Percentiles rank a stretch among this genome's conserved stretches.
These are phyloP conservation scores for Lagodon rhomboides DNA, from an alignment of 2,797 vertebrate genomes.

Conservation along the genomic window DNA sequence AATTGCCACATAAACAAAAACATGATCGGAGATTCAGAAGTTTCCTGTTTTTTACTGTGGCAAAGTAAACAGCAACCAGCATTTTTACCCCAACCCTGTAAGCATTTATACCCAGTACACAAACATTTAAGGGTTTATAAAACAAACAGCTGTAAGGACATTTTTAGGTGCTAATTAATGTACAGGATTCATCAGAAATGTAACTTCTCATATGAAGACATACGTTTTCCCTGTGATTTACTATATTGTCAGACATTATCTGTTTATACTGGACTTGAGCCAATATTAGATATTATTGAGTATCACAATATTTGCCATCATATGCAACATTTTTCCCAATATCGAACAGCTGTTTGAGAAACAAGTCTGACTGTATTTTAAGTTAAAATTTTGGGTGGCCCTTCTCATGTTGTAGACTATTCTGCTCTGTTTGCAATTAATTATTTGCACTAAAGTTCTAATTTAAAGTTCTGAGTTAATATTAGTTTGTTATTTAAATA, in stretches of 20 bases:
- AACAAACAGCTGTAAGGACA: neutral
- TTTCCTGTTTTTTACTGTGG: neutral
- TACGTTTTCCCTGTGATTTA: neutral
- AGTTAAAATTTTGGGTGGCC: too few relatives aligned
- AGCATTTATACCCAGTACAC: neutral
- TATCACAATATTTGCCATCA: too few relatives aligned
- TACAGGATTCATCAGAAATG: neutral
- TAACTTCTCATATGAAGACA: neutral
- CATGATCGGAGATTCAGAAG: neutral
- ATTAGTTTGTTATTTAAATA: too few relatives aligned
- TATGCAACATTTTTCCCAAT: too few relatives aligned
- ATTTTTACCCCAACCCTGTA: neutral
- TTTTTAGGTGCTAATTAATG: neutral
- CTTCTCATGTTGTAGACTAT: too few relatives aligned
- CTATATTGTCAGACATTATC: neutral
- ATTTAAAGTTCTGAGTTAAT: too few relatives aligned
- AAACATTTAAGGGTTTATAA: neutral
- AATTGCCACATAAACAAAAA: neutral
- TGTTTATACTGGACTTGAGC: neutral
- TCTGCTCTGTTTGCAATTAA: too few relatives aligned
- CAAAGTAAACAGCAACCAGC: neutral
- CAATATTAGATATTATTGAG: too few relatives aligned
- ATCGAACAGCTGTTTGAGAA: too few relatives aligned
- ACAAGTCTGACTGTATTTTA: too few relatives aligned
- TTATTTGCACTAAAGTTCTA: too few relatives aligned